These are phyloP conservation scores for Coreius guichenoti DNA, from an alignment of 2,797 vertebrate genomes.

Conservation along the genomic window DNA sequence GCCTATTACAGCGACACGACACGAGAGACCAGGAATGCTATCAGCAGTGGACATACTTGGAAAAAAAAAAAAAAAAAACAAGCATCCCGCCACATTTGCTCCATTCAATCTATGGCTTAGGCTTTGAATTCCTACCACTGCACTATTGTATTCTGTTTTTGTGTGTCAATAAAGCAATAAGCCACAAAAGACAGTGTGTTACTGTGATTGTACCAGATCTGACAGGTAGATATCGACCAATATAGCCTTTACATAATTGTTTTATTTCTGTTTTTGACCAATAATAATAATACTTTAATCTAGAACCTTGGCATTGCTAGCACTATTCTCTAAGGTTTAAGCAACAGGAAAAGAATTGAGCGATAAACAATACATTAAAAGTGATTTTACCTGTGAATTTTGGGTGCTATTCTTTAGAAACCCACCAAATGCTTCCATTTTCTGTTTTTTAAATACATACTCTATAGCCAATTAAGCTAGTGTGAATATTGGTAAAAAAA, in stretches of 20 bases:
- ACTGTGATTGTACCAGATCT: neutral
- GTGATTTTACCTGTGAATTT: neutral
- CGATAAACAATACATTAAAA: neutral
- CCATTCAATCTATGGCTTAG: conserved; percentile 20
- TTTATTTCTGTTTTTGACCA: neutral
- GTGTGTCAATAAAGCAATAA: conserved; percentile 2
- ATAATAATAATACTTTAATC: neutral
- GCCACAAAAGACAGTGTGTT: neutral
- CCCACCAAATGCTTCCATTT: neutral
- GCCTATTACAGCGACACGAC: conserved; percentile 25
- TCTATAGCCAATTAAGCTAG: neutral
- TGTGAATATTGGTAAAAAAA: neutral
- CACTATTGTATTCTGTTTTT: conserved; percentile 1
- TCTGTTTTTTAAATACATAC: neutral
- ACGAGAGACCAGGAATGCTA: conserved; percentile 18
- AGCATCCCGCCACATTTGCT: conserved; percentile 20
- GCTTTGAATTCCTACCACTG: conserved; percentile 5
- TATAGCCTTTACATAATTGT: neutral
- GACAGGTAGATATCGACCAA: neutral
- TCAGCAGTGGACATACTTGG: conserved; percentile 18
- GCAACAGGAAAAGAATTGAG: neutral
- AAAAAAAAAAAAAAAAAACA: neutral
- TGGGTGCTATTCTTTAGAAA: neutral
- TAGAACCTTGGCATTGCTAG: neutral
- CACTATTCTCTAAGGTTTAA: neutral